These are phyloP conservation scores for Acrossocheilus wenchowensis DNA, from an alignment of 2,797 vertebrate genomes.

Conservation along the genomic window DNA sequence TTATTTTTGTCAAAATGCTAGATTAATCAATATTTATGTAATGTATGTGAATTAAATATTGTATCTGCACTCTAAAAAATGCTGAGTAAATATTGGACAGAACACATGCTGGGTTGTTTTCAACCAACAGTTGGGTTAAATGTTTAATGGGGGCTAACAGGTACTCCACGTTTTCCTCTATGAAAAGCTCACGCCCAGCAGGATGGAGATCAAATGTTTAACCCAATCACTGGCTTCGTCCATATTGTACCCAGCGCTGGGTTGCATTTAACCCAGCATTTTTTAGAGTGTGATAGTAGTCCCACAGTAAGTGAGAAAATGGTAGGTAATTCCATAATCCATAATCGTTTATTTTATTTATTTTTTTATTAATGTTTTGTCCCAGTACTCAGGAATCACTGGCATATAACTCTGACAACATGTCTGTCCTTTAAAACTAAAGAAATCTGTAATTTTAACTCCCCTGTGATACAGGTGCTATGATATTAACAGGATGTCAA, in stretches of 20 bases:
- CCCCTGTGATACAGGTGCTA: neutral
- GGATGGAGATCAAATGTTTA: no score
- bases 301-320: neutral
- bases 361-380: neutral
- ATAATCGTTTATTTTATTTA: neutral
- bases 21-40: neutral
- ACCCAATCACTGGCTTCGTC: no score
- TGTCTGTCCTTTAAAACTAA: neutral
- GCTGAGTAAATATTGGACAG: no score
- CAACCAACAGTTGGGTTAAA: no score
- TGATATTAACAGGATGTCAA: constrained; percentile 3
- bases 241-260: no score
- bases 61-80: no score
- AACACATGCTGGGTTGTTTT: no score
- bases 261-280: no score
- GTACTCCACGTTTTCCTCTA: no score
- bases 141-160: no score
- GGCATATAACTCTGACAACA: neutral
- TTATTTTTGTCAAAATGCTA: neutral
- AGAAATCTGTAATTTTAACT: neutral
- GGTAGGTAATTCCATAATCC: neutral
- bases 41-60: neutral
- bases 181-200: no score
- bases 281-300: neutral
- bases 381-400: neutral